Base-by-base conservation (phyloP, 2,113 vertebrate genomes). In the Pelecanus crispus region DNA sequence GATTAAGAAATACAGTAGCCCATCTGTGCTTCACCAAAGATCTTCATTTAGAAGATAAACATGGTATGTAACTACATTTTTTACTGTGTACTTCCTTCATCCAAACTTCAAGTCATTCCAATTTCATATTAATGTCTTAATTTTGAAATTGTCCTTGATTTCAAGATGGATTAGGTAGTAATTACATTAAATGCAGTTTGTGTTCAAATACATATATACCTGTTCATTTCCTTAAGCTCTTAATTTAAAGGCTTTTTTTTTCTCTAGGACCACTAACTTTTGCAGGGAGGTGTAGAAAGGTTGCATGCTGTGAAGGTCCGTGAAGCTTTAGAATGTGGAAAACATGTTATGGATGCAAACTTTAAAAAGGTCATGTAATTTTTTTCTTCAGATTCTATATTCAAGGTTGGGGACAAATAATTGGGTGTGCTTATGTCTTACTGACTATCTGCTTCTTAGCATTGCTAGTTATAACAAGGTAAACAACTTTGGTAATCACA, bases 131-230 rank as follows among this genome's bases (percentile, higher is more conserved):
- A 78, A 53, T 79, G 40, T 40, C 88, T 89, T 96, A 62, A 93
- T 92, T 93, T 95, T 93, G 53, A 94, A 90, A 93, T 90, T 75
- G 45, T 85, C 20, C 40, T 82, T 68, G 40, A 93, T 94, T 93
- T 90, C 81, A 75, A 77, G 79, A 85, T 75, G 32, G 29, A 88
- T 95, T 82, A 81, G 44, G 44, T 77, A 88, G 49, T 79, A 72
- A 96, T 87, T 97, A 83, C 44, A 65, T 86, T 53, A 89, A 90
- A 95, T 90, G 66, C 49, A 58, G 44, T 62, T 94, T 90, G 66
- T 94, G 53, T 85, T 94, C 73, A 85, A 86, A 63, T 65, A 79
- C 66, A 58, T 85, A 56, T 53, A 78, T 58, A 72, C 31, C 22
- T 58, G 32, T 31, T 84, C 9, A 73, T 81, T 93, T 91, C 42